phyloP scores from a whole-genome alignment of 2,113 vertebrate genomes.

The Crotalus tigris region DNA sequence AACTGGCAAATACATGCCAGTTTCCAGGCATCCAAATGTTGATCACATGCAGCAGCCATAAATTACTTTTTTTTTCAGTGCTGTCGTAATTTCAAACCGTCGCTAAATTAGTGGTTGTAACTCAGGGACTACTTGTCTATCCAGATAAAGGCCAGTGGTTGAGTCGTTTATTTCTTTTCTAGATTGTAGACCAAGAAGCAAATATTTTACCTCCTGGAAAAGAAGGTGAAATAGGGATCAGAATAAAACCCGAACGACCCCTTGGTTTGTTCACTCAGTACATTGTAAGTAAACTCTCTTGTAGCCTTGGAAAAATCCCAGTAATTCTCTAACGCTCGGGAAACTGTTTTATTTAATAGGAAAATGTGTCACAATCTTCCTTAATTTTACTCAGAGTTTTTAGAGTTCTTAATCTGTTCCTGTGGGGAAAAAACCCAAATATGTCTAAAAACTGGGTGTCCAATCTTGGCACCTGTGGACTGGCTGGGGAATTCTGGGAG shows the following conservation, averaged over 20 bases:
- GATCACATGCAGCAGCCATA: not conserved
- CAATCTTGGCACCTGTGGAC: not conserved
- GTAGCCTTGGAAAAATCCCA: not conserved
- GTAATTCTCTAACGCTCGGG: not conserved
- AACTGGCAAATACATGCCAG: not conserved
- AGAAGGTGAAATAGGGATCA: constrained; percentile 78
- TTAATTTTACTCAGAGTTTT: not conserved
- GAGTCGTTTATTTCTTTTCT: constrained; percentile 37
- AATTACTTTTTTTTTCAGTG: not conserved
- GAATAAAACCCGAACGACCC: constrained; percentile 73
- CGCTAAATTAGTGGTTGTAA: not conserved
- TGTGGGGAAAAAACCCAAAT: too few species aligned
- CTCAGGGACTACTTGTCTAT: not conserved
- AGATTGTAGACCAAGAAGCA: constrained; percentile 77
- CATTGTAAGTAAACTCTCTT: constrained; percentile 62
- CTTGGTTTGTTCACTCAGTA: constrained; percentile 78
- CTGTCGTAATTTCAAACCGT: not conserved
- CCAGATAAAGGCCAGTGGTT: not conserved
- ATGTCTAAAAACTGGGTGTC: not conserved
- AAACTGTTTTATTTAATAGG: not conserved
- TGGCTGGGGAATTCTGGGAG: too few species aligned
- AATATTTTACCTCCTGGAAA: constrained; percentile 66
- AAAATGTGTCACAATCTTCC: not conserved
- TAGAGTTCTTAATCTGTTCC: not conserved
- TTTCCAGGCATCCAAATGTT: not conserved